Evolutionary conservation across 2,113 vertebrate genomes (phyloP), one percentile per base, ranked within the genome.

Genomic region (Sitta europaea): DNA sequence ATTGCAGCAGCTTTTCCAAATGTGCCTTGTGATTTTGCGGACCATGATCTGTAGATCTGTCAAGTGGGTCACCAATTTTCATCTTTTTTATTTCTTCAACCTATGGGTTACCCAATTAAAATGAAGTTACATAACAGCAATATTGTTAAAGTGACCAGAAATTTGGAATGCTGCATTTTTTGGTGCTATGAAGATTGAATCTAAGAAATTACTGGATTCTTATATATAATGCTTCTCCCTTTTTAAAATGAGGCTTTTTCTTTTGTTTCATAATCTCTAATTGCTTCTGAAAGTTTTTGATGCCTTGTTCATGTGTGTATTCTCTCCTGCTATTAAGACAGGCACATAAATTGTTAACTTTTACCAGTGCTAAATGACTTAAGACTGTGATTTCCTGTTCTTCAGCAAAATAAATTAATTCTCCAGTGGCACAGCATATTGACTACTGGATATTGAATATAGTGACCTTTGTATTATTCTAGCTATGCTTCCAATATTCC

Each of bases 51-150:
- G 98, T 98, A 80, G 98, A 97, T 96, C 98, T 97, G 88, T 98
- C 98, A 42, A 99, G 97, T 2, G 98, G 98, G 61, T 99, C 98
- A 38, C 98, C 98, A 18, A 99, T 98, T 97, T 98, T 98, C 98
- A 99, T 98, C 97, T 98, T 99, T 86, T 98, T 98, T 58, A 98
- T 98, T 97, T 99, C 98, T 97, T 98, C 98, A 58, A 99, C 98
- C 98, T 99, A 57, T 24, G 33, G 48, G 36, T 94, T 68, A 71
- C 18, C 79, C 80, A 88, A 86, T 88, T 70, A 81, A 92, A 90
- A 92, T 48, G 10, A 86, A 66, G 65, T 95, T 73, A 95, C 33
- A 27, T 42, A 80, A 62, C 4, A 66, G 51, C 35, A 89, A 12
- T 47, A 38, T 27, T 36, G 25, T 79, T 66, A 79, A 45, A 79